Conservation (phyloP, 1,140 invertebrate species). For the Whitmania pigra region DNA sequence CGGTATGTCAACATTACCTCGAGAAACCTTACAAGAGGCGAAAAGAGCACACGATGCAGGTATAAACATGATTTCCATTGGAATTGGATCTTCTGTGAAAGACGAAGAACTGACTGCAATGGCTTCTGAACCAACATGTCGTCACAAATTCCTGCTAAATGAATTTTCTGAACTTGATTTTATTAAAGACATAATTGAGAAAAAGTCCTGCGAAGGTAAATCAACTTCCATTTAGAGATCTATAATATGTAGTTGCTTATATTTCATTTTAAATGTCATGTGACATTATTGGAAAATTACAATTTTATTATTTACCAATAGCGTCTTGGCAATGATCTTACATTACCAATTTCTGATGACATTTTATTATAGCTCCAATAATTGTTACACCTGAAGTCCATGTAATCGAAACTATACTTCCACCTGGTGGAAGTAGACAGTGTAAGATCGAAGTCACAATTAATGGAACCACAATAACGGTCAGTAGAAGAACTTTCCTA, state of each 20-base stretch:
- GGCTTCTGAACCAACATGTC: conserved; percentile 12
- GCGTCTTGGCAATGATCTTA: too few species aligned
- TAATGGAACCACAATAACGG: too few species aligned
- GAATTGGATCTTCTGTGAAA: conserved; percentile 14
- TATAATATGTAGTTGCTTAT: too few species aligned
- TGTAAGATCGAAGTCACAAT: background rate
- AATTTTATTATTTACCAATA: too few species aligned
- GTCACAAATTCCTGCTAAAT: conserved; percentile 3
- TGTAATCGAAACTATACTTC: background rate
- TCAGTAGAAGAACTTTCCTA: too few species aligned
- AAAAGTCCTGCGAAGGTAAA: conserved; percentile 20
- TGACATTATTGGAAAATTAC: background rate
- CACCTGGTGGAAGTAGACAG: background rate
- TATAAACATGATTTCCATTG: conserved; percentile 16
- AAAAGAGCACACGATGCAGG: conserved; percentile 8
- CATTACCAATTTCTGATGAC: too few species aligned
- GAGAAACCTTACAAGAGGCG: background rate
- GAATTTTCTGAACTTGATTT: conserved; percentile 11
- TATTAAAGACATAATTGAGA: conserved; percentile 18
- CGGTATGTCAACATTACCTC: background rate
- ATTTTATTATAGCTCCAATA: background rate
- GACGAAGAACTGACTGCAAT: conserved; percentile 15
- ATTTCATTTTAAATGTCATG: background rate
- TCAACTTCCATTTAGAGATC: background rate
- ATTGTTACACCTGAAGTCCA: background rate